Conservation (phyloP, 2,888 invertebrate species). For the Aleiodes testaceus region DNA sequence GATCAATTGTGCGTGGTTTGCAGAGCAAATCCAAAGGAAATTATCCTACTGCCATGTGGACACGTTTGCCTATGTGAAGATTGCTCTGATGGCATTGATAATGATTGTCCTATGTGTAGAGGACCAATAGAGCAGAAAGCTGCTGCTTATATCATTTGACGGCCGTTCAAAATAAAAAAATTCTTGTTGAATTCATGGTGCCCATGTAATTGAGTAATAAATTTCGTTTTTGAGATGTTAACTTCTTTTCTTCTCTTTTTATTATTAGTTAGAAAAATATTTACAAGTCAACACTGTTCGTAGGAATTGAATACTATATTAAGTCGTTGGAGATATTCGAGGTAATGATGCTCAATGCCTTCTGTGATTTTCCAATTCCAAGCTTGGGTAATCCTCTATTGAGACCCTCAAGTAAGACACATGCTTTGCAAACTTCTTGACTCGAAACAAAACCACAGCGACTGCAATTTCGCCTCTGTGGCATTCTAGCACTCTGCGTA, state of each 20-base stretch:
- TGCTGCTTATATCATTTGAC: conserved; percentile 83
- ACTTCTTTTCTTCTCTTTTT: not conserved
- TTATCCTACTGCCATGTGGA: conserved; percentile 90
- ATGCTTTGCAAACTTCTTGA: conserved; percentile 96
- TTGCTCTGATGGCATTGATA: conserved; percentile 82
- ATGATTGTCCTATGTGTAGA: conserved; percentile 87
- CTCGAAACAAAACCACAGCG: conserved; percentile 94
- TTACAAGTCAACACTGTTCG: conserved; percentile 22
- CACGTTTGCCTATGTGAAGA: conserved; percentile 93
- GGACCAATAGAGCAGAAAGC: conserved; percentile 80
- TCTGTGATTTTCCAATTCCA: conserved; percentile 93
- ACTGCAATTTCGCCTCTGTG: conserved; percentile 84
- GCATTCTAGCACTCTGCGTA: conserved; percentile 87
- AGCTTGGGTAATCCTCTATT: conserved; percentile 93
- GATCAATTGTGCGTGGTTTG: conserved; percentile 90
- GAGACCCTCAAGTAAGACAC: conserved; percentile 94
- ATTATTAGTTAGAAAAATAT: conserved; percentile 32
- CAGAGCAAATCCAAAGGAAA: conserved; percentile 87
- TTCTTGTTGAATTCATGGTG: not conserved
- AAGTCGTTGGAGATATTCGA: conserved; percentile 31
- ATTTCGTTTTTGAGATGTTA: not conserved
- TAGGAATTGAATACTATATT: not conserved
- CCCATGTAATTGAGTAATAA: conserved; percentile 2
- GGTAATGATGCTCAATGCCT: conserved; percentile 73
- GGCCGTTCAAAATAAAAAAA: conserved; percentile 29